Percentiles rank a stretch among this genome's conserved stretches.
Conservation (phyloP, 2,797 vertebrate genomes). For the Rhabdophis nuchalis region DNA sequence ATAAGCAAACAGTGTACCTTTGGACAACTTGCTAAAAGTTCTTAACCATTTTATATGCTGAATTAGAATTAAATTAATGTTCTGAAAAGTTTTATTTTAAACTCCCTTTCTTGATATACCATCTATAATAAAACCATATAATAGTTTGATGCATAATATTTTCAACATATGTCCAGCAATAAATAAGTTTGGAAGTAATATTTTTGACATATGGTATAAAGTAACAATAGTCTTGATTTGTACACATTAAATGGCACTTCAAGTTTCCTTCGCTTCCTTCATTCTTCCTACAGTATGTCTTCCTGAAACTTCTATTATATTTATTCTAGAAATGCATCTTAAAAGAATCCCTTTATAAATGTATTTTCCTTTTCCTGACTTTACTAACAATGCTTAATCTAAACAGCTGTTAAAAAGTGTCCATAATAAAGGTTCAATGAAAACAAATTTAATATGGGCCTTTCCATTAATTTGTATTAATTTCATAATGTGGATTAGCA, state of each 20-base stretch:
- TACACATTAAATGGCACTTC: conserved; percentile 55
- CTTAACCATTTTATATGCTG: background rate
- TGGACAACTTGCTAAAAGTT: conserved; percentile 31
- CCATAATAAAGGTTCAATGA: conserved; percentile 44
- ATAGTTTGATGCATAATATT: conserved; percentile 50
- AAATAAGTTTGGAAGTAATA: conserved; percentile 52
- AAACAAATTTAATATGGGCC: conserved; percentile 39
- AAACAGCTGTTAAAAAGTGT: conserved; percentile 53
- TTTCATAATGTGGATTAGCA: conserved; percentile 21
- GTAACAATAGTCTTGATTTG: conserved; percentile 69
- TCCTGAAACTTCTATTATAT: conserved; percentile 45
- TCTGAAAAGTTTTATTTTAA: conserved; percentile 28
- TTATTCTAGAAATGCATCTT: conserved; percentile 50
- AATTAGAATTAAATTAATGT: conserved; percentile 31
- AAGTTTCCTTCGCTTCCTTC: conserved; percentile 49
- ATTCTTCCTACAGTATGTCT: conserved; percentile 51
- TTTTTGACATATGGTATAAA: conserved; percentile 58
- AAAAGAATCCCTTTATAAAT: conserved; percentile 43
- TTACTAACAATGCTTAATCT: conserved; percentile 59
- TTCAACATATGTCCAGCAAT: conserved; percentile 52
- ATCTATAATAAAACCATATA: conserved; percentile 44
- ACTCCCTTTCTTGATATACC: conserved; percentile 47
- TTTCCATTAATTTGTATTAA: conserved; percentile 35
- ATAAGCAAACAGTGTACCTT: conserved; percentile 36
- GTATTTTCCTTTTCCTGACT: background rate